Evolutionary conservation across 2,797 vertebrate genomes (phyloP), one percentile per base, ranked within the genome.

Genomic region (Lutra lutra): DNA sequence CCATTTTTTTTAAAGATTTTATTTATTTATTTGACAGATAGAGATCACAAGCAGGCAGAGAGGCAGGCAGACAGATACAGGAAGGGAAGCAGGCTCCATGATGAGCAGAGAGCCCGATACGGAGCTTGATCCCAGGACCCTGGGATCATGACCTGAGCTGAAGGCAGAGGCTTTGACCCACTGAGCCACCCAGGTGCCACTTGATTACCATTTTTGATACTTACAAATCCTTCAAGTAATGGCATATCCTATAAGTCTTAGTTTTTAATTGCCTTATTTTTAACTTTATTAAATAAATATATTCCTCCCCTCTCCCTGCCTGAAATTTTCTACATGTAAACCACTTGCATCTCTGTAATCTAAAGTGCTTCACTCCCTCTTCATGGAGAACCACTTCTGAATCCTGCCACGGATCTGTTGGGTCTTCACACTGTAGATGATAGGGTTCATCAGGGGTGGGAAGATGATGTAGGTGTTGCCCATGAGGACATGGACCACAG

Each of bases 361-460:
- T 48, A 62, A 77, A 84, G 14, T 25, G 23, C 43, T 77, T 84
- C 32, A 78, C 10, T 88, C 6, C n/a, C 5, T 86, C 38, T 94
- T 82, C 60, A 20, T 35, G 14, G 83, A 77, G 17, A 96, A 70
- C 48, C 68, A 91, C 10, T 15, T 95, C 46, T 97, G 54, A 54
- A 98, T 98, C 80, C 94, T 91, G 3, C 35, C 25, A 14, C 48
- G 13, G 2, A 98, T 89, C 75, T 97, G 95, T 20, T 40, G 97
- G 0, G 86, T 97, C 15, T 97, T 92, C 38, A 96, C 56, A 0
- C 96, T 95, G 0, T 96, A 98, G 21, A 97, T 93, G 0, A 97
- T 0, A 1, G 96, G 98, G 35, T 95, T 98, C 13, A 98, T 96
- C 38, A 96, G 51, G 0, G 96, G 95, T 0, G 97, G 98, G 21